Evolutionary conservation across 2,797 vertebrate genomes (phyloP).

Genomic region (Brachyrhaphis roseni): DNA sequence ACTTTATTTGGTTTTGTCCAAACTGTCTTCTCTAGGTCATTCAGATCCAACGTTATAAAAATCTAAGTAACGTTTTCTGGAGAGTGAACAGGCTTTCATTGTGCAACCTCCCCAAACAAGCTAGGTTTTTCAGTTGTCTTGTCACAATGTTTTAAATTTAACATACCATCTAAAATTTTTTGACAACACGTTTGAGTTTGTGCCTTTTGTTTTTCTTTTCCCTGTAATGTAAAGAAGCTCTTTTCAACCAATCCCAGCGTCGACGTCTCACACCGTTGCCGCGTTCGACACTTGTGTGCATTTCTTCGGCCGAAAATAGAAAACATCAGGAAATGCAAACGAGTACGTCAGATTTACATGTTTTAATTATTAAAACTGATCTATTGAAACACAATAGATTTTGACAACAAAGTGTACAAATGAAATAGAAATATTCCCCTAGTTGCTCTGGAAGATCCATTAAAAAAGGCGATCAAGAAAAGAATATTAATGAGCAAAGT

Average conservation of each 20-base stretch:
- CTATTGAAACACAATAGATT: constrained; percentile 87
- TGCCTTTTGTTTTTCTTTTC: too few species aligned
- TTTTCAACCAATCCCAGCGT: neutral
- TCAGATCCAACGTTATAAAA: neutral
- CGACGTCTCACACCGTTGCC: accelerated
- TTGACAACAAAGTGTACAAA: constrained; percentile 88
- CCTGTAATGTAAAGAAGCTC: neutral
- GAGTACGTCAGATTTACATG: constrained; percentile 66
- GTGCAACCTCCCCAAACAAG: neutral
- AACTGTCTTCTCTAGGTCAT: neutral
- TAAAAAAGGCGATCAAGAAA: constrained; percentile 67
- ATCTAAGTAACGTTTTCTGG: neutral
- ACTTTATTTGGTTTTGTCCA: neutral
- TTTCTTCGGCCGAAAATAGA: constrained; percentile 10
- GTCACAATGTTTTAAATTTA: neutral
- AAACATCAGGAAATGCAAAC: constrained; percentile 33
- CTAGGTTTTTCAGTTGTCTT: neutral
- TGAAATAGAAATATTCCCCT: constrained; percentile 82
- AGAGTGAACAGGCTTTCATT: neutral
- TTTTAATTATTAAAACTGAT: constrained; percentile 86
- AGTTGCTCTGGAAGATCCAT: constrained; percentile 81
- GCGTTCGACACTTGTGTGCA: neutral
- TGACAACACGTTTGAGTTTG: too few species aligned
- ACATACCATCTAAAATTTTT: neutral
- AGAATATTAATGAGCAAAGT: constrained; percentile 76